phyloP scores from a whole-genome alignment of 2,888 invertebrate species.

The Pyrrhia umbra region DNA sequence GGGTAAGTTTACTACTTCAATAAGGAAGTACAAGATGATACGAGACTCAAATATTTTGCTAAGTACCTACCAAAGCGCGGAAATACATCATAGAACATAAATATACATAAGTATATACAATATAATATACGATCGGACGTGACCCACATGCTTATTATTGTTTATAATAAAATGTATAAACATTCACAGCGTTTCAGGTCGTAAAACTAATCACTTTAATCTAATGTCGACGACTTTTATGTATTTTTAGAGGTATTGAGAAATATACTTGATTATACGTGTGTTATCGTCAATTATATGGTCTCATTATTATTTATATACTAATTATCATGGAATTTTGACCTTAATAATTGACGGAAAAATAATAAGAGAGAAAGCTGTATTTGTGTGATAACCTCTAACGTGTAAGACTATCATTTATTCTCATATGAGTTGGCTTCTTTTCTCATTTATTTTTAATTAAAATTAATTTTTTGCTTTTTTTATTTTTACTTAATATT shows the following conservation, averaged over 20 bases:
- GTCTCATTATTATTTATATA: conserved; percentile 23
- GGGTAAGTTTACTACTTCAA: not conserved
- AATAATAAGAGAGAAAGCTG: conserved; percentile 9
- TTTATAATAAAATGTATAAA: conserved; percentile 27
- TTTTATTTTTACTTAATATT: too few relatives aligned
- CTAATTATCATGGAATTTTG: conserved; percentile 7
- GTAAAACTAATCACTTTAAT: conserved; percentile 35
- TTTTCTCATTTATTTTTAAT: not conserved
- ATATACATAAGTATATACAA: conserved; percentile 27
- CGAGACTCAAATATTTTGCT: conserved; percentile 29
- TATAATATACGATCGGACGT: conserved; percentile 24
- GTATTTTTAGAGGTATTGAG: conserved; percentile 24
- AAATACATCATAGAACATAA: conserved; percentile 20
- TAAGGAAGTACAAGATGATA: conserved; percentile 17
- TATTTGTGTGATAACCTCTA: conserved; percentile 5
- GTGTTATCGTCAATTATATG: conserved; percentile 22
- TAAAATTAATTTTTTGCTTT: too few relatives aligned
- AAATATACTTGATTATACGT: conserved; percentile 29
- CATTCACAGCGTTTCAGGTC: conserved; percentile 21
- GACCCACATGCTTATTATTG: conserved; percentile 43
- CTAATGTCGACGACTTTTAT: conserved; percentile 15
- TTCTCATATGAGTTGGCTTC: not conserved
- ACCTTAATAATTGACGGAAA: conserved; percentile 16
- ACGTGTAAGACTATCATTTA: not conserved
- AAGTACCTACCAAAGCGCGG: conserved; percentile 17